A percentile compares a stretch with the other conserved stretches of the same genome.
These are phyloP conservation scores for Echinarachnius parma DNA, from an alignment of 53 echinoderm and acorn worm genomes.

Conservation along the genomic window DNA sequence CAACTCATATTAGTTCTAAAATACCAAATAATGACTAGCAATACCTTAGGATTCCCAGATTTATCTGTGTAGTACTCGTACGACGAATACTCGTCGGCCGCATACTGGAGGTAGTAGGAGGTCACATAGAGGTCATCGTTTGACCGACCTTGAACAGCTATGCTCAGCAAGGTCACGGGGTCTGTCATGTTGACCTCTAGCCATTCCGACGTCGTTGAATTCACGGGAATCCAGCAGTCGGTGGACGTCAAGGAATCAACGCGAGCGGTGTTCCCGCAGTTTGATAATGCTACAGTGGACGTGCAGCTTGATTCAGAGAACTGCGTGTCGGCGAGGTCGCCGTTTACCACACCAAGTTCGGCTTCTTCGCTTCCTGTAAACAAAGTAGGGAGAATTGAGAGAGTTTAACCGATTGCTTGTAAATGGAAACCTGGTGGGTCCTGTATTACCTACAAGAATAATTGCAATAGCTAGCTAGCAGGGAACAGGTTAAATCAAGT, in stretches of 20 bases:
- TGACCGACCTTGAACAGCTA: conserved; percentile 66
- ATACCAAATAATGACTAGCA: too few relatives aligned
- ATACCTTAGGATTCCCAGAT: too few relatives aligned
- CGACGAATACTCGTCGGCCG: background rate
- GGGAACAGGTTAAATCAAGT: too few relatives aligned
- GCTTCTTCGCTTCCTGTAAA: conserved; percentile 56
- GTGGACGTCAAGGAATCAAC: conserved; percentile 31
- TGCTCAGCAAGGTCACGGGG: conserved; percentile 44
- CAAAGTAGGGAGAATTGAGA: too few relatives aligned
- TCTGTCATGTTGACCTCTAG: conserved; percentile 61
- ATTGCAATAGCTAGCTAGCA: too few relatives aligned
- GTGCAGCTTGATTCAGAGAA: conserved; percentile 60
- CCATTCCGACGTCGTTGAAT: conserved; percentile 54
- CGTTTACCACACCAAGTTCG: conserved; percentile 55
- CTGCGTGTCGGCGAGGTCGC: conserved; percentile 62
- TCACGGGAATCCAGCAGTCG: conserved; percentile 66
- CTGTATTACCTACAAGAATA: too few relatives aligned
- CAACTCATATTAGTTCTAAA: too few relatives aligned
- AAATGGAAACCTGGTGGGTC: too few relatives aligned
- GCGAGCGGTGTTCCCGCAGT: conserved; percentile 55
- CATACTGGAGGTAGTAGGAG: conserved; percentile 40
- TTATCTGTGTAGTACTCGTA: conserved; percentile 7
- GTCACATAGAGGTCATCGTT: conserved; percentile 61
- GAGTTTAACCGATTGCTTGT: too few relatives aligned
- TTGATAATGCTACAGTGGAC: conserved; percentile 2